phyloP scores from a whole-genome alignment of 2,888 invertebrate genomes.

The Aphidius colemani region DNA sequence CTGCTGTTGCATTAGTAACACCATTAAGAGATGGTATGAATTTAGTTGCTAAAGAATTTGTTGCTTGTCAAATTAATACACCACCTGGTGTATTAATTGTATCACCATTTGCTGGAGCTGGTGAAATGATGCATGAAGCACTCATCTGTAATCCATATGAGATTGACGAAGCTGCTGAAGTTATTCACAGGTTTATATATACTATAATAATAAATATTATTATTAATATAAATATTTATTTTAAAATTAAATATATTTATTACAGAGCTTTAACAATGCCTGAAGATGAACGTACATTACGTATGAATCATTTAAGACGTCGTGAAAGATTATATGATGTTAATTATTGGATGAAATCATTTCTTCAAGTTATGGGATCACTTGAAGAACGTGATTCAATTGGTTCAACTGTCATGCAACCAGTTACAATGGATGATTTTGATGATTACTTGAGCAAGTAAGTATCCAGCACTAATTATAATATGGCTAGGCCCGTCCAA shows the following conservation, averaged over 20 bases:
- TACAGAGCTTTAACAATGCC: slow-evolving; percentile 84
- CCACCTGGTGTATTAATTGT: slow-evolving; percentile 86
- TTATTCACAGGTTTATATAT: slow-evolving; percentile 71
- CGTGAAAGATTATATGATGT: slow-evolving; percentile 84
- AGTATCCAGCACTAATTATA: slow-evolving; percentile 52
- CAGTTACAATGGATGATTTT: slow-evolving; percentile 88
- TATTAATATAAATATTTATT: too few species aligned
- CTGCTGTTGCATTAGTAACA: slow-evolving; percentile 85
- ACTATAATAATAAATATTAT: too few species aligned
- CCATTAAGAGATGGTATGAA: slow-evolving; percentile 91
- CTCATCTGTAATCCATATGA: slow-evolving; percentile 89
- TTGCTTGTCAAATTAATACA: slow-evolving; percentile 86
- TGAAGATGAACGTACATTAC: slow-evolving; percentile 81
- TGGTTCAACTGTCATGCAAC: slow-evolving; percentile 84
- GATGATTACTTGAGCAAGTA: slow-evolving; percentile 87
- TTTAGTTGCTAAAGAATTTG: slow-evolving; percentile 89
- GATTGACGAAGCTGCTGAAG: slow-evolving; percentile 84
- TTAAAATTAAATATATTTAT: too few species aligned
- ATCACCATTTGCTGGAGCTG: slow-evolving; percentile 90
- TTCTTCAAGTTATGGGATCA: slow-evolving; percentile 86
- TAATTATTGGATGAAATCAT: slow-evolving; percentile 86
- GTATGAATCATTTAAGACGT: slow-evolving; percentile 83
- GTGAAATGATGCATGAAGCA: slow-evolving; percentile 93
- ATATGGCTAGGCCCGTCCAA: slow-evolving; percentile 54
- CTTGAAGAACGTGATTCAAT: slow-evolving; percentile 81